Evolutionary conservation across 1,140 invertebrate genomes (phyloP), one percentile per base, ranked within the genome.

Genomic region (Leptinotarsa lineolata): DNA sequence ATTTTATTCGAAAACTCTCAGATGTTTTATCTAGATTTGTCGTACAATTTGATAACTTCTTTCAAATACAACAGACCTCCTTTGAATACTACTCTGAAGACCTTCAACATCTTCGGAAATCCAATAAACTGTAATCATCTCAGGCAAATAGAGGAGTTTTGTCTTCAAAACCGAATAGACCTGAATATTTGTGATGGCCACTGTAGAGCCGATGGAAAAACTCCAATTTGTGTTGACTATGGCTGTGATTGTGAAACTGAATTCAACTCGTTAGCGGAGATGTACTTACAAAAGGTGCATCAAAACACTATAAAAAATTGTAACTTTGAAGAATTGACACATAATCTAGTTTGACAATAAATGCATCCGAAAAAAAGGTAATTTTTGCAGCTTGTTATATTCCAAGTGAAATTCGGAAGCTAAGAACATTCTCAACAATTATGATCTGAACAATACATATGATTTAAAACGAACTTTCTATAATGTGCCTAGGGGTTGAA

Each of bases 141-240:
- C 15, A 20, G 61, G 16, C n/a, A 22, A 24, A 64, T 64, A 16
- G 61, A 64, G 21, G 61, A 21, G n/a, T 64, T 12, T 30, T 64
- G 61, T 64, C 13, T 13, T 22, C 61, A 30, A 64, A 64, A 64
- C 24, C 20, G 4, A 16, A 64, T 64, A 4, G 15, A 20, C n/a
- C n/a, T 64, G 24, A 22, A 64, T 22, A 64, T 18, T 22, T 64
- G 61, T 64, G 61, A 64, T 64, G 1, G 4, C 0, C 15, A n/a
- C 4, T 5, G n/a, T 54, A 30, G n/a, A 22, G 61, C n/a, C 15
- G 24, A 64, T 21, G 61, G 61, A 64, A 21, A 22, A 30, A 22
- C 61, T n/a, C 61, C 61, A 30, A 21, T 64, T 20, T 64, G 61
- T 64, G 61, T 64, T 6, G 61, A 64, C 21, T 64, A 64, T 30